A percentile compares a stretch with the other conserved stretches of the same genome.
Conservation (phyloP, 2,888 invertebrate genomes). For the Gonocerus acuteangulatus region DNA sequence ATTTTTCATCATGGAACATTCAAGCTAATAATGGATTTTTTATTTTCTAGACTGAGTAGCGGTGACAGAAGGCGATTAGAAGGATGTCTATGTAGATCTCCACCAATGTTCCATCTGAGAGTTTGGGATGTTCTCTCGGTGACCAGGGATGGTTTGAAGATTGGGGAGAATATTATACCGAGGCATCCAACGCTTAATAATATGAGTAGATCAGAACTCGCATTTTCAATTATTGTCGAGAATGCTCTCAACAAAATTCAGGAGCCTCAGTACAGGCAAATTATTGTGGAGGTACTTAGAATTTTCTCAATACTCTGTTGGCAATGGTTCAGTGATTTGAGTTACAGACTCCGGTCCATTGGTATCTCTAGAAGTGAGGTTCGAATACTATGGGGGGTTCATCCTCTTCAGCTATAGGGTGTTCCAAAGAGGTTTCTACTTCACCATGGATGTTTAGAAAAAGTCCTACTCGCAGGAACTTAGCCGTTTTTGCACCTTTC, state of each 20-base stretch:
- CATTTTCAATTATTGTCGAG: slow-evolving; percentile 90
- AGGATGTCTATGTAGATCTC: slow-evolving; percentile 92
- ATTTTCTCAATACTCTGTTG: neutral
- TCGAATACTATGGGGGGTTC: too few relatives aligned
- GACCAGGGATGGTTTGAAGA: slow-evolving; percentile 80
- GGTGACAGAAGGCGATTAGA: slow-evolving; percentile 84
- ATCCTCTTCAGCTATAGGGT: too few relatives aligned
- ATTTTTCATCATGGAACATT: too few relatives aligned
- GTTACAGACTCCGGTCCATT: too few relatives aligned
- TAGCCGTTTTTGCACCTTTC: too few relatives aligned
- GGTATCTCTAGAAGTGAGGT: too few relatives aligned
- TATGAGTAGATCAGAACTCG: slow-evolving; percentile 94
- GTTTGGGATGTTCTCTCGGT: slow-evolving; percentile 91
- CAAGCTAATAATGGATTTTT: too few relatives aligned
- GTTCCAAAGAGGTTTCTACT: too few relatives aligned
- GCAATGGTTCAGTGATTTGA: neutral
- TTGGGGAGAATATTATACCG: slow-evolving; percentile 71
- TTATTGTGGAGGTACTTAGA: slow-evolving; percentile 53
- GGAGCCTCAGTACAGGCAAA: slow-evolving; percentile 60
- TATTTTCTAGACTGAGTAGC: slow-evolving; percentile 69
- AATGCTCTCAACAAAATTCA: slow-evolving; percentile 61
- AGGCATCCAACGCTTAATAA: slow-evolving; percentile 90
- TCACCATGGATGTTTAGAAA: too few relatives aligned
- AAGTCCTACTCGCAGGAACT: too few relatives aligned
- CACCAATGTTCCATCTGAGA: slow-evolving; percentile 86